Evolutionary conservation across 1,140 invertebrate species (phyloP).

Genomic region (Pararge aegeria): DNA sequence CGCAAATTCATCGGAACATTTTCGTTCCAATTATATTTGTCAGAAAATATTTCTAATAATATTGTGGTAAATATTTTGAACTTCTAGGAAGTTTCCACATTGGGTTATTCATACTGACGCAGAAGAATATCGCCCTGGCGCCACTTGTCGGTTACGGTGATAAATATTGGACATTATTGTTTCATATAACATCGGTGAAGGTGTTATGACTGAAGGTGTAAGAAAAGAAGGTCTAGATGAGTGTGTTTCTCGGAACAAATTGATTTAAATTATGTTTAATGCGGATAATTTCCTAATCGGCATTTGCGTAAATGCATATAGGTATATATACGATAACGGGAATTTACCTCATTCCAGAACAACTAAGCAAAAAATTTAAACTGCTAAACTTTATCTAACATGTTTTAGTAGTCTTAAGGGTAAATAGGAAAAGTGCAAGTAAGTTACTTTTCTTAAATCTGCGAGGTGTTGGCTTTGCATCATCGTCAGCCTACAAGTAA

Average conservation of each 20-base stretch:
- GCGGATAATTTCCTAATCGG: not conserved
- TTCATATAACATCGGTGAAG: slow-evolving; percentile 25
- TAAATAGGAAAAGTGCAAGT: too few relatives aligned
- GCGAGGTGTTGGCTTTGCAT: too few relatives aligned
- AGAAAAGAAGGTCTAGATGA: slow-evolving; percentile 5
- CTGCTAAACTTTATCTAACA: too few relatives aligned
- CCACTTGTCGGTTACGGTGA: slow-evolving; percentile 24
- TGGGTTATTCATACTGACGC: slow-evolving; percentile 32
- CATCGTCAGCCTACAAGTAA: too few relatives aligned
- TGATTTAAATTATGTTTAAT: not conserved
- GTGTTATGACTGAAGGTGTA: slow-evolving; percentile 4
- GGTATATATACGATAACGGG: not conserved
- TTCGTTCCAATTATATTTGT: slow-evolving; percentile 25
- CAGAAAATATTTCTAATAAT: slow-evolving; percentile 25
- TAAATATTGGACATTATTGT: slow-evolving; percentile 39
- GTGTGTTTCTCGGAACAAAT: slow-evolving; percentile 7
- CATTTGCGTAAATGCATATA: not conserved
- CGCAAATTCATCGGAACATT: slow-evolving; percentile 23
- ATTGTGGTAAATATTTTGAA: slow-evolving; percentile 31
- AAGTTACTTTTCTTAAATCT: too few relatives aligned
- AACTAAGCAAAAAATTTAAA: too few relatives aligned
- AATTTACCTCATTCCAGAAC: too few relatives aligned
- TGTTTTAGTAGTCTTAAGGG: too few relatives aligned
- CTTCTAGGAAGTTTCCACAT: slow-evolving; percentile 41
- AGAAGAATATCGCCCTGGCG: slow-evolving; percentile 24